Percentiles rank a stretch among this genome's conserved stretches.
phyloP scores from a whole-genome alignment of 2,113 vertebrate species.

The Trochalopteron elliotii region DNA sequence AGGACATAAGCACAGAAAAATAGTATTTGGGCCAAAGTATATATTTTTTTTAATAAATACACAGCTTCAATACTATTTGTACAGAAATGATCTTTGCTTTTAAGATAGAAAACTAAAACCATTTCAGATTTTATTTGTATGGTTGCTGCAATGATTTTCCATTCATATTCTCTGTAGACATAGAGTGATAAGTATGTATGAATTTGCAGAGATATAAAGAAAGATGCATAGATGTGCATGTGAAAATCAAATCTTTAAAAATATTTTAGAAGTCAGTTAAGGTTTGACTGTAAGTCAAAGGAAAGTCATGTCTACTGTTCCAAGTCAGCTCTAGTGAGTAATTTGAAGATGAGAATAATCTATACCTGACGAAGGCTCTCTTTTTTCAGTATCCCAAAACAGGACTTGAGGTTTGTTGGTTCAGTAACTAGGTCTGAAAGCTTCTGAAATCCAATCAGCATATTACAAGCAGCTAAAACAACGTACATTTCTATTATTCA shows the following conservation, averaged over 20 bases:
- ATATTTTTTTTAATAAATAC: not conserved
- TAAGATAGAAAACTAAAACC: not conserved
- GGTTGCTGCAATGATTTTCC: not conserved
- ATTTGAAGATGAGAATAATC: not conserved
- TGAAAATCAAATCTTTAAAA: not conserved
- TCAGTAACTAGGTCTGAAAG: slow-evolving; percentile 18
- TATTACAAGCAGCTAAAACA: not conserved
- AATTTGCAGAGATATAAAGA: not conserved
- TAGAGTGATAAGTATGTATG: not conserved
- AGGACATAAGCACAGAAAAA: not conserved
- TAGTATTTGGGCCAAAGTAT: not conserved
- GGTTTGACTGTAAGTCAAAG: not conserved
- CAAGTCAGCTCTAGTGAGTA: not conserved
- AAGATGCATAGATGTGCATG: not conserved
- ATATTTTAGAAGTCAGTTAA: not conserved
- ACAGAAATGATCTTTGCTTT: not conserved
- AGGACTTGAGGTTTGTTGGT: not conserved
- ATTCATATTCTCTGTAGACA: not conserved
- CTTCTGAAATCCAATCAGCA: not conserved
- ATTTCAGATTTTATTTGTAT: not conserved
- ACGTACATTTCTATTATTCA: not conserved
- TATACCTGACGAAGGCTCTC: not conserved
- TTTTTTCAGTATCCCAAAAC: not conserved
- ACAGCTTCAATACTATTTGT: not conserved
- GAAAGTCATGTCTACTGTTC: not conserved